Percentiles rank a stretch among this genome's conserved stretches.
These are phyloP conservation scores for Gouania willdenowi DNA, from an alignment of 2,797 vertebrate species.

Conservation along the genomic window DNA sequence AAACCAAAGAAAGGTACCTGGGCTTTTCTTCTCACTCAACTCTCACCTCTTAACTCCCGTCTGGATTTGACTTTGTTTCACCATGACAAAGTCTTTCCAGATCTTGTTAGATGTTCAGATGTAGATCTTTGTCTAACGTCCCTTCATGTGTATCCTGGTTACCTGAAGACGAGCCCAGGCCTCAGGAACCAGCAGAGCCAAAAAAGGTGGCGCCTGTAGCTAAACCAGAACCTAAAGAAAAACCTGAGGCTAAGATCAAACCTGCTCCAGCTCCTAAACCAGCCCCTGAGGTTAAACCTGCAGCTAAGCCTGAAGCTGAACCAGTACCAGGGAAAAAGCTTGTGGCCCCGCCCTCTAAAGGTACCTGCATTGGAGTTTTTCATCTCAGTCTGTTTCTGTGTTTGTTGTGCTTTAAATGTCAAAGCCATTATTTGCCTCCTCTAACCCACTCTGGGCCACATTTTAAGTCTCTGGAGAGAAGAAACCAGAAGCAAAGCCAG, in stretches of 20 bases:
- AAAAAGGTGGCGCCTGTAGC: conserved; percentile 49
- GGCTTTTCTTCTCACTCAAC: too few relatives aligned
- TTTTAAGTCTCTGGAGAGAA: conserved; percentile 80
- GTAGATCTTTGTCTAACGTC: conserved; percentile 44
- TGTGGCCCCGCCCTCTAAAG: conserved; percentile 74
- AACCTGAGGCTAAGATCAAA: conserved; percentile 37
- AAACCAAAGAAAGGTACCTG: conserved; percentile 11
- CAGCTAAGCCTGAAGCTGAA: conserved; percentile 14
- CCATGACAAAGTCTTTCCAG: too few relatives aligned
- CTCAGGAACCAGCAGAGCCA: conserved; percentile 70
- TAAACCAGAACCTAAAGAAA: conserved; percentile 41
- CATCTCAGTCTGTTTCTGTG: not conserved
- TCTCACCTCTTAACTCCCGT: too few relatives aligned
- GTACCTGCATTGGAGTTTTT: conserved; percentile 65
- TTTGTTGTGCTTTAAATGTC: conserved; percentile 54
- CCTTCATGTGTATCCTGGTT: conserved; percentile 68
- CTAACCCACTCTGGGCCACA: conserved; percentile 28
- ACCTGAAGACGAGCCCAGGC: conserved; percentile 67
- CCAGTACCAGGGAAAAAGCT: conserved; percentile 57
- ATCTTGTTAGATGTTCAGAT: too few relatives aligned
- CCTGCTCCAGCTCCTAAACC: conserved; percentile 9
- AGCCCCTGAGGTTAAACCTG: conserved; percentile 22
- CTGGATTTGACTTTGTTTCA: too few relatives aligned
- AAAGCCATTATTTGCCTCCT: conserved; percentile 50
- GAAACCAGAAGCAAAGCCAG: conserved; percentile 30